Evolutionary conservation across 2,113 vertebrate genomes (phyloP).

Genomic region (Pionites leucogaster): DNA sequence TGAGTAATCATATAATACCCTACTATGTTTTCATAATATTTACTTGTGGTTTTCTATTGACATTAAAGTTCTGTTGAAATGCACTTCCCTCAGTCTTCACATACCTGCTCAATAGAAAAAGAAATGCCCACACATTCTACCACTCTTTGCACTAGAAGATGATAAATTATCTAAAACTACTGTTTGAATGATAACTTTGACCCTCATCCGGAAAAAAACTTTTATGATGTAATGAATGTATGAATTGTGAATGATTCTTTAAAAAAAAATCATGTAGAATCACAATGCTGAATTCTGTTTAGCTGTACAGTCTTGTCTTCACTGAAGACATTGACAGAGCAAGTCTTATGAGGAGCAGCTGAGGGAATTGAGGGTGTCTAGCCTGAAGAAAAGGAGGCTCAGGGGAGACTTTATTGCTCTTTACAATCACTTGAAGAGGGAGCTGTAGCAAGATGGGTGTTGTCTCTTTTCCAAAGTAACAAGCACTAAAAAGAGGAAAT

Average conservation of each 20-base stretch:
- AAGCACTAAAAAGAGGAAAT: not conserved
- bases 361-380: not conserved
- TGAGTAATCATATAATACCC: not conserved
- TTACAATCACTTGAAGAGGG: not conserved
- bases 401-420: not conserved
- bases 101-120: not conserved
- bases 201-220: not conserved
- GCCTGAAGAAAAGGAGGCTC: not conserved
- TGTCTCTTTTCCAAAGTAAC: not conserved
- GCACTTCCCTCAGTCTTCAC: not conserved
- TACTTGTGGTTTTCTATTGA: not conserved
- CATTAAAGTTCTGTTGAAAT: not conserved
- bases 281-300: not conserved
- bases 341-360: not conserved
- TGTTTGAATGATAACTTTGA: not conserved
- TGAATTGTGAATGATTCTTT: not conserved
- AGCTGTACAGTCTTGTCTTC: not conserved
- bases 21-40: not conserved
- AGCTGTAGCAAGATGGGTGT: accelerated
- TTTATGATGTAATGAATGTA: not conserved
- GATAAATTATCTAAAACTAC: not conserved
- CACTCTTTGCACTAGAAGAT: not conserved
- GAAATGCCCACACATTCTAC: not conserved
- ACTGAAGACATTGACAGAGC: not conserved
- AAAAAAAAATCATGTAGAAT: not conserved